phyloP scores from a whole-genome alignment of 2,888 invertebrate species.

The Cephus runcator region DNA sequence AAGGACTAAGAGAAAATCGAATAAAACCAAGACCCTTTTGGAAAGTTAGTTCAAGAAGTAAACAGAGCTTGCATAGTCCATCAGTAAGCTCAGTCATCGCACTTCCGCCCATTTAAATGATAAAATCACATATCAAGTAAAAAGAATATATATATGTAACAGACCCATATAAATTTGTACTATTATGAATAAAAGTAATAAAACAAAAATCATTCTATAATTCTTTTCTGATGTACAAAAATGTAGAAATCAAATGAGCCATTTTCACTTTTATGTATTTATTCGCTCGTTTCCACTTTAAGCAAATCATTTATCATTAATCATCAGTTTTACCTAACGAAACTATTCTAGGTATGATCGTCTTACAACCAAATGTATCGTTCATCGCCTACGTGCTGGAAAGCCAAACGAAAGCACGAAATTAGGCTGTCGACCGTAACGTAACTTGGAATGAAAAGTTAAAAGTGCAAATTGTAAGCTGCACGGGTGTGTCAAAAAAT shows the following conservation, averaged over 20 bases:
- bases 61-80: constrained; percentile 13
- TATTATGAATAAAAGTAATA: background rate
- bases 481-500: no score
- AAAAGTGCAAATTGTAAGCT: no score
- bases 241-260: no score
- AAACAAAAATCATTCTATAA: background rate
- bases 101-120: constrained; percentile 33
- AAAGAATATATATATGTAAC: background rate
- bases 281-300: background rate
- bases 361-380: background rate
- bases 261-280: background rate
- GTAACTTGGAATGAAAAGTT: background rate
- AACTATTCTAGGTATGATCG: background rate
- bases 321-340: constrained; percentile 1
- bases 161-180: background rate
- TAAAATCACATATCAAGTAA: background rate
- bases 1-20: constrained; percentile 38
- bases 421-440: background rate
- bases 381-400: background rate
- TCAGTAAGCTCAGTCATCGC: constrained; percentile 16
- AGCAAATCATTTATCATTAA: constrained; percentile 1
- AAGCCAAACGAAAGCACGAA: background rate
- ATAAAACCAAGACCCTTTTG: constrained; percentile 49
- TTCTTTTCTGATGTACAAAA: no score
- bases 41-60: constrained; percentile 32